phyloP scores from a whole-genome alignment of 2,888 invertebrate genomes.

The Athetis lepigone region DNA sequence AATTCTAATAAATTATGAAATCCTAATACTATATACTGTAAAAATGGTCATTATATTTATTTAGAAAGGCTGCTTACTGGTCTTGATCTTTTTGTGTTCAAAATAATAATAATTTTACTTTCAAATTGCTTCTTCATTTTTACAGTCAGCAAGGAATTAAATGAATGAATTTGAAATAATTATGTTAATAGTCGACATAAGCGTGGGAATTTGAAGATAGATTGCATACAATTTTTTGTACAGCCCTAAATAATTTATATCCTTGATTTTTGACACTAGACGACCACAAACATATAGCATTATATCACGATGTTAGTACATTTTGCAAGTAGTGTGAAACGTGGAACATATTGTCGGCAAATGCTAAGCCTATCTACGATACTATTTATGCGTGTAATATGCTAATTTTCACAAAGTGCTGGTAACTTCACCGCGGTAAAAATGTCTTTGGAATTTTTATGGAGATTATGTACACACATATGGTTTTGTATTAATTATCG shows the following conservation, averaged over 20 bases:
- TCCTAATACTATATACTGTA: too few relatives aligned
- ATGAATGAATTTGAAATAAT: conserved; percentile 3
- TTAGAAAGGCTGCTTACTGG: neutral
- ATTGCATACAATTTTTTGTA: conserved; percentile 19
- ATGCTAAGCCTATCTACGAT: conserved; percentile 23
- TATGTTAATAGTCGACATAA: conserved; percentile 1
- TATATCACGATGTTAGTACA: conserved; percentile 2
- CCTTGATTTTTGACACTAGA: conserved; percentile 20
- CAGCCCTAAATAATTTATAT: conserved; percentile 1
- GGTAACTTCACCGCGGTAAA: conserved; percentile 16
- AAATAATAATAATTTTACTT: neutral
- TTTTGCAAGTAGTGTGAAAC: conserved; percentile 28
- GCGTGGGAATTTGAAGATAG: conserved; percentile 8
- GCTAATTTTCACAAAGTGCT: conserved; percentile 30
- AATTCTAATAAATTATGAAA: too few relatives aligned
- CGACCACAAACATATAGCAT: conserved; percentile 13
- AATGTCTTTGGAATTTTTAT: conserved; percentile 25
- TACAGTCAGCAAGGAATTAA: too few relatives aligned
- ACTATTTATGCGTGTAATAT: conserved; percentile 36
- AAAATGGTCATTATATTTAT: neutral
- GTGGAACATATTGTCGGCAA: conserved; percentile 24
- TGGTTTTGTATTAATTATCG: conserved; percentile 16
- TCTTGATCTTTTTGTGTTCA: neutral
- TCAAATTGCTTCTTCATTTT: neutral
- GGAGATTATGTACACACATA: conserved; percentile 1